phyloP scores from a whole-genome alignment of 2,797 vertebrate genomes.

The Apodemus agrarius region DNA sequence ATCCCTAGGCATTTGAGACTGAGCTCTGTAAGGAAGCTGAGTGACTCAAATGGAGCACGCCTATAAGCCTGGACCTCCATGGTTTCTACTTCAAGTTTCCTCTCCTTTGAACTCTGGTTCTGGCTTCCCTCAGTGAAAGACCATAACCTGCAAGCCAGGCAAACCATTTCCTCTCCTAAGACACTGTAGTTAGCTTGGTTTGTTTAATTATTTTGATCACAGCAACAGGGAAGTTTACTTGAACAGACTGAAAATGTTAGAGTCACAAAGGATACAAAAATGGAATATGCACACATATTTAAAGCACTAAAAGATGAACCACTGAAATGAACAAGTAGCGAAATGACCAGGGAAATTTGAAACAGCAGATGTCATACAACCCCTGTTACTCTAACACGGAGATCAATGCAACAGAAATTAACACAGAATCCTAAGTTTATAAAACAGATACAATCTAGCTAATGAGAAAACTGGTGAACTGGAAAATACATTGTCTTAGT shows the following conservation, averaged over 20 bases:
- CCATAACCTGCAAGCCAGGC: not conserved
- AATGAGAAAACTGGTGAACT: conserved; percentile 19
- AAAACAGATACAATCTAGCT: not conserved
- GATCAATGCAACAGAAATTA: not conserved
- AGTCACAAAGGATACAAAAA: not conserved
- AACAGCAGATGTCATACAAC: not conserved
- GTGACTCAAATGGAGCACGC: not conserved
- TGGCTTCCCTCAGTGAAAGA: not conserved
- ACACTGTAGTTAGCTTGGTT: not conserved
- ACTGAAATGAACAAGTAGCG: not conserved
- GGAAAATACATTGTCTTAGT: conserved; percentile 8
- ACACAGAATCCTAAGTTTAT: not conserved
- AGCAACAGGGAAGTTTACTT: not conserved
- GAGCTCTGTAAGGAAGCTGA: not conserved
- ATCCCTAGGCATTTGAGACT: not conserved
- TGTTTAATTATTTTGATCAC: not conserved
- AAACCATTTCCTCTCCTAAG: not conserved
- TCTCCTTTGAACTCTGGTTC: not conserved
- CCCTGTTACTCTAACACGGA: not conserved
- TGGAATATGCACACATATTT: not conserved
- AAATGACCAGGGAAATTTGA: not conserved
- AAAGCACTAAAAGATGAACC: not conserved
- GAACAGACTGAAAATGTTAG: not conserved
- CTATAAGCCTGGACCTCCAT: not conserved
- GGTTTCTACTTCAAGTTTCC: not conserved